A percentile compares a stretch with the other conserved stretches of the same genome.
phyloP scores from a whole-genome alignment of 2,797 vertebrate genomes.

The Tiaroga cobitis region DNA sequence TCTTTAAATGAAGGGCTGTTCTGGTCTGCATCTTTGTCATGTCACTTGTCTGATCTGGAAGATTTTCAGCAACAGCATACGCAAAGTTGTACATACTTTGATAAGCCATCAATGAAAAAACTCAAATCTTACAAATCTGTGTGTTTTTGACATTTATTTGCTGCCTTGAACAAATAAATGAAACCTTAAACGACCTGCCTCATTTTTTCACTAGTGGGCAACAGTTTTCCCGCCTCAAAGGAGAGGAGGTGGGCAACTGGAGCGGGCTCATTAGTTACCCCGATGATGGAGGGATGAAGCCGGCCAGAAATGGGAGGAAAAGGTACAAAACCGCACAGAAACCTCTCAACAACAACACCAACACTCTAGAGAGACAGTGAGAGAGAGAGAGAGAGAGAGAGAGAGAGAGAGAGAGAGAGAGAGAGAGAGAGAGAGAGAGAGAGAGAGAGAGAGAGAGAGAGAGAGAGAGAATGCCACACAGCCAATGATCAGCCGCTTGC shows the following conservation, averaged over 20 bases:
- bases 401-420: too few relatives aligned
- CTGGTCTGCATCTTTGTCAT: not conserved
- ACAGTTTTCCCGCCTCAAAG: constrained; percentile 99
- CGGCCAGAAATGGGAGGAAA: constrained; percentile 93
- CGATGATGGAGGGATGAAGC: constrained; percentile 92
- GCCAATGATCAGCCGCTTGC: constrained; percentile 70
- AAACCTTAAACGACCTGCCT: constrained; percentile 86
- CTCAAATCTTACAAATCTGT: constrained; percentile 41
- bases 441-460: constrained; percentile 46
- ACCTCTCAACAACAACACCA: constrained; percentile 68
- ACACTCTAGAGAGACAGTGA: constrained; percentile 66
- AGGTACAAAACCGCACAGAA: constrained; percentile 87
- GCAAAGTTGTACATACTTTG: not conserved
- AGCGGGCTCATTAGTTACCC: constrained; percentile 96
- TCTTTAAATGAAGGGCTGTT: not conserved
- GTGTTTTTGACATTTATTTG: constrained; percentile 46
- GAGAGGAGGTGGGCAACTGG: constrained; percentile 97
- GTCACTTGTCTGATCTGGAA: not conserved
- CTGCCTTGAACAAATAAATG: constrained; percentile 38
- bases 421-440: too few relatives aligned
- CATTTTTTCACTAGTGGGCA: constrained; percentile 96
- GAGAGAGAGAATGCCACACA: constrained; percentile 57
- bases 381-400: too few relatives aligned
- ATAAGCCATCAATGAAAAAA: constrained; percentile 6
- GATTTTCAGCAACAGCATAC: constrained; percentile 2